Conservation (phyloP, 1,140 invertebrate species). For the Drosophila eugracilis region DNA sequence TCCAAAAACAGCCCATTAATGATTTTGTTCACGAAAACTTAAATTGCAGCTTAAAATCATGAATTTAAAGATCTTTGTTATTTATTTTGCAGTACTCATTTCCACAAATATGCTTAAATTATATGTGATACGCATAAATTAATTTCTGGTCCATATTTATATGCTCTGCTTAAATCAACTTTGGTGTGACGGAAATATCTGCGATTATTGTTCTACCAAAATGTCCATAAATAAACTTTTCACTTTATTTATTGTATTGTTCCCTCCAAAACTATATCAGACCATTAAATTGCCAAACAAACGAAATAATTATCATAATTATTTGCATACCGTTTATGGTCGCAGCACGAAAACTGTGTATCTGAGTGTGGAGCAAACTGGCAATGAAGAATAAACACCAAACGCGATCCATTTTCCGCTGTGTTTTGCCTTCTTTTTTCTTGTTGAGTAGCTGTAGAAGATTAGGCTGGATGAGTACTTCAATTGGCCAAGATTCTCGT, state of each 20-base stretch:
- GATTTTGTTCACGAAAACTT: too few species aligned
- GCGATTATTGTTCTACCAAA: neutral
- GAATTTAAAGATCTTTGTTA: neutral
- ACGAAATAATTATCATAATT: constrained; percentile 2
- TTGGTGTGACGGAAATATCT: neutral
- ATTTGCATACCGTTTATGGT: constrained; percentile 56
- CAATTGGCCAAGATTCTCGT: constrained; percentile 3
- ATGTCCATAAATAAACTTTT: neutral
- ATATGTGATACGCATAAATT: constrained; percentile 3
- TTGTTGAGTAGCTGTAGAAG: constrained; percentile 5
- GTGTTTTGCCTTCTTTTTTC: neutral
- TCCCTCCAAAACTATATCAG: neutral
- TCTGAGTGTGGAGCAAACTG: constrained; percentile 67
- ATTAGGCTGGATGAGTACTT: constrained; percentile 17
- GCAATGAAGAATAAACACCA: constrained; percentile 67
- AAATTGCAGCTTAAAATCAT: neutral
- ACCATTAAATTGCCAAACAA: neutral
- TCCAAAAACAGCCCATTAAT: too few species aligned
- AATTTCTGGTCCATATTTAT: neutral
- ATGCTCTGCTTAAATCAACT: neutral
- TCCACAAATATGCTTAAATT: neutral
- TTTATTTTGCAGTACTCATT: neutral
- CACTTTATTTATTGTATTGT: constrained; percentile 1
- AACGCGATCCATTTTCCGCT: constrained; percentile 57
- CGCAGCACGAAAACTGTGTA: constrained; percentile 63